Evolutionary conservation across 2,888 invertebrate species (phyloP), one percentile per base, ranked within the genome.

Genomic region (Microctonus hyperodae): DNA sequence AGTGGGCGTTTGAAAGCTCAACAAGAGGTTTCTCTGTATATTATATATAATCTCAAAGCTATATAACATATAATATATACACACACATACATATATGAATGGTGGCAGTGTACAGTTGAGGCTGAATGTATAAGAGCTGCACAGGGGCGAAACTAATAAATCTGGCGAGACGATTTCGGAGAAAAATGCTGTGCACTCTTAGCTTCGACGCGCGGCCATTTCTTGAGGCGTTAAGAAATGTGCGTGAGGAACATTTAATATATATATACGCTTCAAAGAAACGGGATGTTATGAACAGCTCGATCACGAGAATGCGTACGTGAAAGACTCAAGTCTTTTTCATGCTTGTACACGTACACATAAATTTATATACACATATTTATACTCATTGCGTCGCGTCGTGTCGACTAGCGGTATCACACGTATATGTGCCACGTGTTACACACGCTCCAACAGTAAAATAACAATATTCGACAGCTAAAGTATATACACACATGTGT

Each of bases 131-230:
- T 50, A 64, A 37, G 58, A 56, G 66, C n/a, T n/a, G n/a, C n/a
- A n/a, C n/a, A n/a, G n/a, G n/a, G n/a, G n/a, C n/a, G n/a, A 37
- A 37, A 57, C 65, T 68, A 70, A 72, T 72, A 72, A 72, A 72
- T 72, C 67, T 69, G 69, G 61, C 67, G 44, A n/a, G 7, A 67
- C 28, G 65, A 58, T 58, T 62, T 65, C 67, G 48, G 20, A 59
- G 44, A 65, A 68, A 51, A 65, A 57, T 58, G 33, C 44, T n/a
- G n/a, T n/a, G n/a, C 22, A 7, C 11, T 33, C 37, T 48, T 57
- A 63, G 51, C 55, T 13, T 48, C 56, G 61, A 40, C n/a, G n/a
- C n/a, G n/a, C n/a, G n/a, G n/a, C 9, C 31, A 33, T 55, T 56
- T 28, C 33, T 22, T 35, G 23, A 66, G 44, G 31, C 61, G 51